These are phyloP conservation scores for Sebastiscus albofasciatus DNA, from an alignment of 2,797 vertebrate genomes.

Conservation along the genomic window DNA sequence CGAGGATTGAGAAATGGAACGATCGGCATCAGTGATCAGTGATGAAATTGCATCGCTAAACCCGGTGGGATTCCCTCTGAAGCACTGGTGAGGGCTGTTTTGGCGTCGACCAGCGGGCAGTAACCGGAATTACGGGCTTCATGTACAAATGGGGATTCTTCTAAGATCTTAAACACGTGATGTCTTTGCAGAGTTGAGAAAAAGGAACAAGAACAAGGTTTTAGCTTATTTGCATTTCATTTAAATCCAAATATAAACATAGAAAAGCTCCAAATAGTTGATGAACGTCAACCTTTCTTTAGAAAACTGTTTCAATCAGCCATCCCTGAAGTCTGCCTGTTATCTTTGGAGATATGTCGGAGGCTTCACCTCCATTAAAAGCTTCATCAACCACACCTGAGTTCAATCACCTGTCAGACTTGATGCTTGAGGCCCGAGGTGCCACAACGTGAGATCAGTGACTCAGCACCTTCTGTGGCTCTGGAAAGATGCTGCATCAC, in stretches of 20 bases:
- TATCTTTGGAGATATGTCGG: background rate
- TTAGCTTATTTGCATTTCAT: background rate
- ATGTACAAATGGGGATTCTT: background rate
- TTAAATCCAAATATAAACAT: background rate
- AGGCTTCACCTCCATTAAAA: background rate
- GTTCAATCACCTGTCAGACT: background rate
- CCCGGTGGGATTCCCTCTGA: background rate
- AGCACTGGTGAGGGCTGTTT: background rate
- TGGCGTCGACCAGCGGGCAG: background rate
- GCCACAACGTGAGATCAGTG: slow-evolving; percentile 34
- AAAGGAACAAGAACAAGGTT: background rate
- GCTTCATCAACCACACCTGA: slow-evolving; percentile 4
- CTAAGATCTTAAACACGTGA: background rate
- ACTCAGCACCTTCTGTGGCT: slow-evolving; percentile 35
- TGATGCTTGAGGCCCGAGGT: slow-evolving; percentile 17
- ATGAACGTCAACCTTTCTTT: background rate
- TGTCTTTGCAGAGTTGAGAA: background rate
- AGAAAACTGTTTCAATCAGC: background rate
- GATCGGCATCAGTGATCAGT: slow-evolving; percentile 46
- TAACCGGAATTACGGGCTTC: background rate
- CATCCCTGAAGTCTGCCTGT: background rate
- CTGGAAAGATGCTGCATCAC: slow-evolving; percentile 20
- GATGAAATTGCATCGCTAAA: slow-evolving; percentile 36
- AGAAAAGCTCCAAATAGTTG: background rate
- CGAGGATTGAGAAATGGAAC: slow-evolving; percentile 23